phyloP scores from a whole-genome alignment of 2,113 vertebrate species.

The Phyllopteryx taeniolatus region DNA sequence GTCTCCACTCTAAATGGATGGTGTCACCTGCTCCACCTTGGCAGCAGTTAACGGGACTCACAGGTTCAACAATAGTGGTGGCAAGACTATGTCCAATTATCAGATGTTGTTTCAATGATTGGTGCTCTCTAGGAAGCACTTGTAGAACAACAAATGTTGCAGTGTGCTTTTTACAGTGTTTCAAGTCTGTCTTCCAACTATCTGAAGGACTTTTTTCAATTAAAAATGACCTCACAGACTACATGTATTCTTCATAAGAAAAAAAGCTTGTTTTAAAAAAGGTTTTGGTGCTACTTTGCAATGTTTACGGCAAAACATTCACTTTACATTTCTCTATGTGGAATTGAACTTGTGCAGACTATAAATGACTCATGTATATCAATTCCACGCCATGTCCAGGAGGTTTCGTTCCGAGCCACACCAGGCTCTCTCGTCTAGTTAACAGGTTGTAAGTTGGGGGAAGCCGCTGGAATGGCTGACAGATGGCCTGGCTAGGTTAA shows the following conservation, averaged over 20 bases:
- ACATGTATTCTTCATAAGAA: background rate
- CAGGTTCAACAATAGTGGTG: constrained; percentile 5
- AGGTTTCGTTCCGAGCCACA: constrained; percentile 17
- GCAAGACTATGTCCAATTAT: constrained; percentile 4
- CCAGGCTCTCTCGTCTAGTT: constrained; percentile 19
- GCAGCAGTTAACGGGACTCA: constrained; percentile 25
- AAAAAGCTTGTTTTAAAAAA: background rate
- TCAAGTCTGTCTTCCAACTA: background rate
- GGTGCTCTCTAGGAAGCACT: background rate
- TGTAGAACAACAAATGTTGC: background rate
- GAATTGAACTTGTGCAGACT: too few relatives aligned
- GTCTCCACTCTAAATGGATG: constrained; percentile 12
- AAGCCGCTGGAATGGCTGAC: constrained; percentile 55
- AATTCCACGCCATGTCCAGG: constrained; percentile 13
- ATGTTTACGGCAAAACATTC: background rate
- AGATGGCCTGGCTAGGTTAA: constrained; percentile 65
- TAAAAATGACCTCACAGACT: background rate
- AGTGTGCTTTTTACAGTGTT: background rate
- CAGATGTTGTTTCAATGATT: background rate
- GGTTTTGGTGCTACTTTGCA: too few relatives aligned
- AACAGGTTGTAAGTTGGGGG: constrained; percentile 74
- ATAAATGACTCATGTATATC: background rate
- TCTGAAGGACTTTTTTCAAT: background rate
- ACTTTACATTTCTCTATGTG: background rate
- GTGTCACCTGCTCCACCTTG: constrained; percentile 47